Percentiles rank a stretch among this genome's conserved stretches.
Evolutionary conservation across 2,797 vertebrate genomes (phyloP).

Genomic region (Rhabdomys pumilio): DNA sequence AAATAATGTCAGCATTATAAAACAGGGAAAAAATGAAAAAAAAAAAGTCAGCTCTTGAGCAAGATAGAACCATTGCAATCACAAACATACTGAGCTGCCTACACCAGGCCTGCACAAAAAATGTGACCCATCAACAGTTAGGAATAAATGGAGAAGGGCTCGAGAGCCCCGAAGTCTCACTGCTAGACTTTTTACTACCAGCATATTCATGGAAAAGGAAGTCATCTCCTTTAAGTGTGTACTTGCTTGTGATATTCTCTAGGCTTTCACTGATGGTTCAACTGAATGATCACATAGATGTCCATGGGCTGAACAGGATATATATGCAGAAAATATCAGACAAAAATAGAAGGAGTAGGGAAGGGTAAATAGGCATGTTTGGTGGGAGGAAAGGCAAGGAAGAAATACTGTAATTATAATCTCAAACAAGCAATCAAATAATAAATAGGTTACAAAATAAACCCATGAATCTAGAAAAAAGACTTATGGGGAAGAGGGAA

Average conservation of each 20-base stretch:
- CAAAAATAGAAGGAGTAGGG: not conserved
- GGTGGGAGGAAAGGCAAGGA: not conserved
- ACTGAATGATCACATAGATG: not conserved
- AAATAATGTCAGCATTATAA: too few species aligned
- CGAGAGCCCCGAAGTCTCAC: not conserved
- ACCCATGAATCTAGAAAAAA: not conserved
- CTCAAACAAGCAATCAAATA: not conserved
- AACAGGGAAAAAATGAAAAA: not conserved
- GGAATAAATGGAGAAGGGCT: not conserved
- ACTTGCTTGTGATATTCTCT: not conserved
- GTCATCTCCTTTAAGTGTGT: not conserved
- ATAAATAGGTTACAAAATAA: not conserved
- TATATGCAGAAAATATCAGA: not conserved
- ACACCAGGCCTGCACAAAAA: not conserved
- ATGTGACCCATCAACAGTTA: not conserved
- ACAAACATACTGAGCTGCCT: not conserved
- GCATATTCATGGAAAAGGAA: not conserved
- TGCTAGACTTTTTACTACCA: not conserved
- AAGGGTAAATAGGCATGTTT: not conserved
- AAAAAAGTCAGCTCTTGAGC: too few species aligned
- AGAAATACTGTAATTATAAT: not conserved
- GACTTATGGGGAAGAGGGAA: not conserved
- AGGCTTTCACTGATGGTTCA: not conserved
- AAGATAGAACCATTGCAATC: not conserved
- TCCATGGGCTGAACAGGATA: not conserved